Evolutionary conservation across 2,797 vertebrate species (phyloP), one percentile per base, ranked within the genome.

Genomic region (Falco biarmicus): DNA sequence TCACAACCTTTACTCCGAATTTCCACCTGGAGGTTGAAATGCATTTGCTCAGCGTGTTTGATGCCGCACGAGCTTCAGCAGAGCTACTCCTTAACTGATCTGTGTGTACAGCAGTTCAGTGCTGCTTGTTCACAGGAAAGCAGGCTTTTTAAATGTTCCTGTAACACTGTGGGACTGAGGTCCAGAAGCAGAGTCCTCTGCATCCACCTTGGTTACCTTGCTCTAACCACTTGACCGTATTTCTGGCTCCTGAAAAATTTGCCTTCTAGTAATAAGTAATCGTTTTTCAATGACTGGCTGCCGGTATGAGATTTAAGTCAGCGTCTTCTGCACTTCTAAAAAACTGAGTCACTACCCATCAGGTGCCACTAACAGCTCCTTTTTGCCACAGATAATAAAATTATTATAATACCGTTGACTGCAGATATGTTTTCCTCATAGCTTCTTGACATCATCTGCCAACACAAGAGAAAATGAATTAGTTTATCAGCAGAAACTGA

Each of bases 371-470:
- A 91, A 37, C 14, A 11, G 76, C 32, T 79, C 24, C 17, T 70
- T 74, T 91, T 61, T 47, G 74, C 22, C 50, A 84, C 37, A 51
- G 66, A 37, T 59, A 90, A 86, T 60, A 75, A 60, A 94, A 91
- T 61, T 53, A 90, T 68, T 81, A 48, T 26, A 89, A 95, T 98
- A 99, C 99, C 99, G 95, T 98, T 98, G 57, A 98, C 97, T 66
- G 98, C 97, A 8, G 99, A 98, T 14, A 98, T 96, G 96, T 98
- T 98, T 96, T 98, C 98, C 96, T 98, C 98, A 29, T 98, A 98
- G 43, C 97, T 98, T 96, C 97, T 99, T 48, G 98, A 98, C 97
- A 99, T 95, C 68, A 99, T 99, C 99, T 99, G 98, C 61, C 97
- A 96, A 96, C 28, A 78, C 87, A 97, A 90, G 56, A 76, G 86